Base-by-base conservation (phyloP, 2,797 vertebrate species). In the Gallinago stenura region DNA sequence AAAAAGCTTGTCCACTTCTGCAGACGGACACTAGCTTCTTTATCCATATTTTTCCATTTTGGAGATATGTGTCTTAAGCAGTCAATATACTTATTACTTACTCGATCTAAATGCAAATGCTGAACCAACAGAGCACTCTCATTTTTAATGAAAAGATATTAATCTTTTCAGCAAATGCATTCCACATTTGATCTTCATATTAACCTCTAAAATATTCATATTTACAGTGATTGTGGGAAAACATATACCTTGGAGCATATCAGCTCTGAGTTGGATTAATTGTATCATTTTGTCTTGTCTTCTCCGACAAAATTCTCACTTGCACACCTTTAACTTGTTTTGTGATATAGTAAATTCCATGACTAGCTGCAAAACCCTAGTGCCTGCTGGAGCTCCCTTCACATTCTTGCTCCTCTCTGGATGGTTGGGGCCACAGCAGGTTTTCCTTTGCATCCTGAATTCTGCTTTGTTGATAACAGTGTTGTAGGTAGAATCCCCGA, bases 41-140 rank as follows among this genome's bases (percentile, higher is more conserved):
- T 57, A 90, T 66, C 57, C 53, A 1, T 50, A 5, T 87, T 76
- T 95, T 95, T 66, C 68, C 77, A 3, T 88, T 93, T 91, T 93
- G 65, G 86, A 94, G 93, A 91, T 94, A 76, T 92, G 96, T 84
- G 96, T 97, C 93, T 92, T 94, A 96, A 95, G 85, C 93, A 96
- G 96, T 97, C 96, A 94, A 94, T 97, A 93, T 86, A 93, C 91
- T 97, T 96, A 93, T 89, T 97, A 92, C 95, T 84, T 90, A 91
- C 96, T 97, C 96, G 9, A 97, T 98, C 97, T 97, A 98, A 97
- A 98, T 98, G 97, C 97, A 97, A 97, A 98, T 98, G 90, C 81
- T 96, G 94, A 97, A 97, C 95, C 91, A 96, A 97, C 97, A 92
- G 87, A 64, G 57, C 89, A 53, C 84, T 93, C 88, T 93, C 78